Evolutionary conservation across 2,888 invertebrate genomes (phyloP), one percentile per base, ranked within the genome.

Genomic region (Drosophila lacicola): DNA sequence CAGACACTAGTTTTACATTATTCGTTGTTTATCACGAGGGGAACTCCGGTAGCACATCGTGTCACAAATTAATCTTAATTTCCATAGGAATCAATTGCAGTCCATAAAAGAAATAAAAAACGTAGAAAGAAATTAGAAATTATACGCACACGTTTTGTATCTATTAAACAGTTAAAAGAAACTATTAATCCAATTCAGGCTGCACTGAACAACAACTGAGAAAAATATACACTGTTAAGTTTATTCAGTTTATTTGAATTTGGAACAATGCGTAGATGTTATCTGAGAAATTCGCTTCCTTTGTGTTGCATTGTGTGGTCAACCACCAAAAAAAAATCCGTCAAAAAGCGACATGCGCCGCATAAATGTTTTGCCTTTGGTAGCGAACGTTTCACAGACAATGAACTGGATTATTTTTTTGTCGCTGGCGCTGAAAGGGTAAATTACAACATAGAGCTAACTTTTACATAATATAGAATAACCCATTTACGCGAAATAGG

Each of bases 401-500:
- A 89, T 86, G 88, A 74, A 80, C 58, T 82, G 80, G 68, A 63
- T 39, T 60, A 47, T 54, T 25, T 39, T 49, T 17, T 51, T 74
- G 10, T 73, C 70, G 1, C 46, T 61, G 54, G 51, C 68, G 8
- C 46, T 88, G 11, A 80, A 74, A 61, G 70, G 73, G 87, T 89
- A 37, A 71, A 42, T 10, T 44, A n/a, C 5, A 6, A 42, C 6
- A 21, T 1, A 8, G 33, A 4, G 11, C 1, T 1, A 4, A 1
- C 41, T 21, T 17, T 17, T 46, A 46, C 45, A 14, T 51, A 64
- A 64, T 44, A 10, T 21, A 37, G 25, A 19, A 8, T 57, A 41
- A 51, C 9, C 9, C 4, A 49, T 53, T 53, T 9, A 4, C 9
- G 13, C 9, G 13, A 50, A n/a, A n/a, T 51, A 86, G 86, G 46